Percentiles rank a stretch among this genome's conserved stretches.
phyloP scores from a whole-genome alignment of 2,888 invertebrate species.

The Chloroclystis v-ata region DNA sequence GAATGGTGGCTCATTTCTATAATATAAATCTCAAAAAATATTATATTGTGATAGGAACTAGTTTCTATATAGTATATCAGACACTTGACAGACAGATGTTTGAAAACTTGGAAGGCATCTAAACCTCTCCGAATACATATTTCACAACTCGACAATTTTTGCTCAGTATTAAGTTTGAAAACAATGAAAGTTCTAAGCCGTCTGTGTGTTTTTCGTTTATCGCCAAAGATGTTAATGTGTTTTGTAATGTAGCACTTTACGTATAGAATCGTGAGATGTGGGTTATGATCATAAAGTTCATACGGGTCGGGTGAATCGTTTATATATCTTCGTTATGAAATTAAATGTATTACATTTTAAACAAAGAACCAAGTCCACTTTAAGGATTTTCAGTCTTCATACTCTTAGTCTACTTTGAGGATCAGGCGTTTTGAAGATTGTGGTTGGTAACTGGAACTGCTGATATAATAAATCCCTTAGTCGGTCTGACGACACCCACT shows the following conservation, averaged over 20 bases:
- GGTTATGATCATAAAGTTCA: slow-evolving; percentile 20
- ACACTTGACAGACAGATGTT: no score
- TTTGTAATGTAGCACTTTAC: slow-evolving; percentile 31
- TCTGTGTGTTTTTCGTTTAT: slow-evolving; percentile 59
- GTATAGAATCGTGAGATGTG: slow-evolving; percentile 27
- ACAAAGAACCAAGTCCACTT: no score
- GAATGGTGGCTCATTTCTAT: no score
- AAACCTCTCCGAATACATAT: slow-evolving; percentile 18
- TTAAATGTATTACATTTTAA: background rate
- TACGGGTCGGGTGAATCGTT: slow-evolving; percentile 4
- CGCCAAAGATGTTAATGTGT: slow-evolving; percentile 45
- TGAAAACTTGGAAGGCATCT: background rate
- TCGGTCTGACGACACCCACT: no score
- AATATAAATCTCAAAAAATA: no score
- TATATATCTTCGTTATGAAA: background rate
- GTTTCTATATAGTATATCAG: no score
- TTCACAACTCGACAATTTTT: slow-evolving; percentile 59
- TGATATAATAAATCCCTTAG: no score
- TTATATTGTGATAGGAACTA: no score
- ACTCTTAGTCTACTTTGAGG: no score
- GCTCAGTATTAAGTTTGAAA: slow-evolving; percentile 45
- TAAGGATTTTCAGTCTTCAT: no score
- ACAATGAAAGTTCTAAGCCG: slow-evolving; percentile 31
- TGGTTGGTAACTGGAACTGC: no score
- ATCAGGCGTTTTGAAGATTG: no score